Evolutionary conservation across 1,140 invertebrate genomes (phyloP).

Genomic region (Reticulitermes speratus): DNA sequence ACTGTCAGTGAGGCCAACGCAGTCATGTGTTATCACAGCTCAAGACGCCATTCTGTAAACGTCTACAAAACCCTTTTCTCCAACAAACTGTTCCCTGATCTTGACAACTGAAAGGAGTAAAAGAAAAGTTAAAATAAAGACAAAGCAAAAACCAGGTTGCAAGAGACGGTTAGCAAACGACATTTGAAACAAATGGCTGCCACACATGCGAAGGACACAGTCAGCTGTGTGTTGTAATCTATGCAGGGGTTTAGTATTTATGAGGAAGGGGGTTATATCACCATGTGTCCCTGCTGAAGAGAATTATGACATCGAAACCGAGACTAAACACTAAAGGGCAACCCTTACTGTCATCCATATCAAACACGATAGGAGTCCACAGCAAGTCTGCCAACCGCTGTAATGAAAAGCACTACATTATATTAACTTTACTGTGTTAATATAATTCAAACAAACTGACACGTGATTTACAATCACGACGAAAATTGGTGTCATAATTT

Average conservation of each 20-base stretch:
- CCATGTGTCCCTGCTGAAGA: background rate
- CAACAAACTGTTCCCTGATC: background rate
- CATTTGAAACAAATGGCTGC: conserved; percentile 5
- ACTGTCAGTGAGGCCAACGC: too few species aligned
- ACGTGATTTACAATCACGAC: too few species aligned
- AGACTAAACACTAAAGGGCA: background rate
- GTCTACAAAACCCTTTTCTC: background rate
- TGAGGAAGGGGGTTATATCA: background rate
- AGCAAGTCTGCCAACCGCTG: background rate
- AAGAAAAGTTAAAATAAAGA: background rate
- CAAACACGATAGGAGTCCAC: background rate
- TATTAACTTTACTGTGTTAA: too few species aligned
- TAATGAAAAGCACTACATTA: too few species aligned
- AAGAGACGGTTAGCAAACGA: conserved; percentile 2
- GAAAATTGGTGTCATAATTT: too few species aligned
- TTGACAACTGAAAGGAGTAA: background rate
- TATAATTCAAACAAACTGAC: too few species aligned
- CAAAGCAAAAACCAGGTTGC: background rate
- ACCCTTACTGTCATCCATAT: background rate
- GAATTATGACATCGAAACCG: conserved; percentile 11
- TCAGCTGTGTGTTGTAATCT: conserved; percentile 18
- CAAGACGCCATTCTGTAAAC: background rate
- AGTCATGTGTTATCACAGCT: too few species aligned
- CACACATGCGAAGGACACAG: conserved; percentile 16
- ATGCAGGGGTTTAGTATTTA: conserved; percentile 12